Conservation (phyloP, 2,113 vertebrate genomes). For the Thamnaconus septentrionalis region DNA sequence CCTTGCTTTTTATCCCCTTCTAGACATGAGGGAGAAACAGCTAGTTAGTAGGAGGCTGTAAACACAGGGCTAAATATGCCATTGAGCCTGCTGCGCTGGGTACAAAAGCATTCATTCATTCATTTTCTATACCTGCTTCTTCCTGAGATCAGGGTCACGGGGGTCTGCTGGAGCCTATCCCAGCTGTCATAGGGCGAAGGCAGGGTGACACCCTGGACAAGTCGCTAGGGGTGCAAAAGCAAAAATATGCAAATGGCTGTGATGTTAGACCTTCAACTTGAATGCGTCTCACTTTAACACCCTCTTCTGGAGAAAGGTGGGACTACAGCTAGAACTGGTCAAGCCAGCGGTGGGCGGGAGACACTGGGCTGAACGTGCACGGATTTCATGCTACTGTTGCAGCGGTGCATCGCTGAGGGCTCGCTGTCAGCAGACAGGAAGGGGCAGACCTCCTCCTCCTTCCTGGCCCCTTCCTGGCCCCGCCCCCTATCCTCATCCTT, state of each 20-base stretch:
- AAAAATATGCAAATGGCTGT: background rate
- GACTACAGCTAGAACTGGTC: slow-evolving; percentile 12
- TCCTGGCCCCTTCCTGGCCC: background rate
- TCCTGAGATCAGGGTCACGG: too few species aligned
- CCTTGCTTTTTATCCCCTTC: too few species aligned
- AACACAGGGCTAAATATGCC: too few species aligned
- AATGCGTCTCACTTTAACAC: slow-evolving; percentile 12
- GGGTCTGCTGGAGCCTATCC: too few species aligned
- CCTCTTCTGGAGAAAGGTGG: slow-evolving; percentile 55
- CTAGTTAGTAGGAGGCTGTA: too few species aligned
- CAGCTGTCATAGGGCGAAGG: too few species aligned
- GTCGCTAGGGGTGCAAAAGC: too few species aligned
- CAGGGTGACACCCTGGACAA: too few species aligned
- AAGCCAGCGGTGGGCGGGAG: background rate
- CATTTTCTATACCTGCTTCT: too few species aligned
- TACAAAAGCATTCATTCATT: too few species aligned
- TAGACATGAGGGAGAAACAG: too few species aligned
- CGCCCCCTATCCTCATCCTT: slow-evolving; percentile 17
- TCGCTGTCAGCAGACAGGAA: slow-evolving; percentile 27
- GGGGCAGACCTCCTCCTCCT: slow-evolving; percentile 13
- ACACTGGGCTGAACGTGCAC: background rate
- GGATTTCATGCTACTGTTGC: slow-evolving; percentile 11
- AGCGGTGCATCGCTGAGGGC: slow-evolving; percentile 41
- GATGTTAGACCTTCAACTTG: background rate
- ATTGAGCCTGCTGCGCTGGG: too few species aligned